phyloP scores from a whole-genome alignment of 2,113 vertebrate genomes.

The Abramis brama region DNA sequence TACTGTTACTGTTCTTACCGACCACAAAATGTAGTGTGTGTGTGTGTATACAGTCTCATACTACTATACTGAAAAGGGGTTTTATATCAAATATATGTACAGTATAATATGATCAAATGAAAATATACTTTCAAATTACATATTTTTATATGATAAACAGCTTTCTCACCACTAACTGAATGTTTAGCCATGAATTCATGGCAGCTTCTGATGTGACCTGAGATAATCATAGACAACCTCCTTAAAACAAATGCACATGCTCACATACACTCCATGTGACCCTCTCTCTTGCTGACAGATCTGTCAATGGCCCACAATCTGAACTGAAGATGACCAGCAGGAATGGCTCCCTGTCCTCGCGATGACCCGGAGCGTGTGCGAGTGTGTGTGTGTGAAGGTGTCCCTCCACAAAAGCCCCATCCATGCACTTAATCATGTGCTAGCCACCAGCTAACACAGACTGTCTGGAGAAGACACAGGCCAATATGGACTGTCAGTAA shows the following conservation, averaged over 20 bases:
- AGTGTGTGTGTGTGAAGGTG: conserved; percentile 35
- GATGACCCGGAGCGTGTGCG: conserved; percentile 59
- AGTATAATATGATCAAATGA: too few species aligned
- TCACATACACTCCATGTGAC: conserved; percentile 34
- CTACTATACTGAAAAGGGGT: too few species aligned
- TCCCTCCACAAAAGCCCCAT: conserved; percentile 26
- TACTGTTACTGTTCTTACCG: too few species aligned
- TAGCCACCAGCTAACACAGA: conserved; percentile 45
- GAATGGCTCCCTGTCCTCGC: conserved; percentile 63
- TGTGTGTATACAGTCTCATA: too few species aligned
- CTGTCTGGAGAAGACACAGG: conserved; percentile 51
- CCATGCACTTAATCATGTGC: conserved; percentile 62
- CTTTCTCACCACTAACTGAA: background rate
- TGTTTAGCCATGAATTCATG: too few species aligned
- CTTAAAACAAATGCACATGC: conserved; percentile 35
- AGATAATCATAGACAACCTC: conserved; percentile 46
- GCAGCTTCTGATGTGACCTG: background rate
- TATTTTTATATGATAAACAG: background rate
- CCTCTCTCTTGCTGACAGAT: conserved; percentile 40
- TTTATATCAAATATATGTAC: too few species aligned
- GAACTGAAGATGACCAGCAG: conserved; percentile 63
- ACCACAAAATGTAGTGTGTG: too few species aligned
- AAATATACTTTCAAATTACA: too few species aligned
- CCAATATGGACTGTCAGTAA: conserved; percentile 69
- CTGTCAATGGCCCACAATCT: conserved; percentile 49